A percentile compares a stretch with the other conserved stretches of the same genome.
Conservation (phyloP, 2,113 vertebrate genomes). For the Macroglossus sobrinus region DNA sequence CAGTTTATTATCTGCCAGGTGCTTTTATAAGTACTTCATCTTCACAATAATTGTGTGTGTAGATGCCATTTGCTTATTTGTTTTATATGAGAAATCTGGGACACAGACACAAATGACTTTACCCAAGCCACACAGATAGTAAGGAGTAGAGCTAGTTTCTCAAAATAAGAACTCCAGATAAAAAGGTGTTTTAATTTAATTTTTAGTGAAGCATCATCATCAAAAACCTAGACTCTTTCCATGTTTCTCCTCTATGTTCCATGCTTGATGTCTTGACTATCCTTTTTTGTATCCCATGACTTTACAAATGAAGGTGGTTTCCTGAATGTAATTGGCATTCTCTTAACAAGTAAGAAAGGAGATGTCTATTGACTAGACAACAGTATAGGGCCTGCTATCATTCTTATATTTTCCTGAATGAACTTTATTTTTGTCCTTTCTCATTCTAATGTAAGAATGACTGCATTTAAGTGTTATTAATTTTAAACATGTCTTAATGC, state of each 20-base stretch:
- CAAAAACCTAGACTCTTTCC: neutral
- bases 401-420: neutral
- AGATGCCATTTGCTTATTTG: neutral
- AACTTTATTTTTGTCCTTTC: neutral
- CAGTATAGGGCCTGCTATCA: neutral
- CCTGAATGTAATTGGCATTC: neutral
- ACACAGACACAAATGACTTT: neutral
- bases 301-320: neutral
- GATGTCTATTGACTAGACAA: neutral
- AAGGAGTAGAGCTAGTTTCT: neutral
- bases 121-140: neutral
- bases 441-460: neutral
- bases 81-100: neutral
- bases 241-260: neutral
- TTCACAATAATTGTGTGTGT: neutral
- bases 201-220: neutral
- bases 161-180: neutral
- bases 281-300: neutral
- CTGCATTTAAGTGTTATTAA: neutral
- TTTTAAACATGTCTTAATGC: neutral
- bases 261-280: neutral
- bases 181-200: neutral
- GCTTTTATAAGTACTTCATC: neutral
- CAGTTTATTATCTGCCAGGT: neutral
- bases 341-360: neutral